Evolutionary conservation across 1,140 invertebrate genomes (phyloP).

Genomic region (Arctopsyche grandis): DNA sequence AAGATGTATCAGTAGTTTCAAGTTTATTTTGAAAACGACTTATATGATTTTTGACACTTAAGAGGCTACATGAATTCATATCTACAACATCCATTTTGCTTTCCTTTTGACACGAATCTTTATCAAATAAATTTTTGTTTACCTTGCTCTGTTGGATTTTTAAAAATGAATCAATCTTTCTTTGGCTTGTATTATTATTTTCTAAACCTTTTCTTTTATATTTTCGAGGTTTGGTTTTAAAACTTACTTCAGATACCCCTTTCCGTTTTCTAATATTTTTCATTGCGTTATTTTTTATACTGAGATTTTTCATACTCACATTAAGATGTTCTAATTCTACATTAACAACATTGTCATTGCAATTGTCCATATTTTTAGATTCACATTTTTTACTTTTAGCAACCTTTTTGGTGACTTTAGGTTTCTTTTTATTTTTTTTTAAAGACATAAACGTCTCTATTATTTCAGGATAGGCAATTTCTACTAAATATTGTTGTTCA

Average conservation of each 20-base stretch:
- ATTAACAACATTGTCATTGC: conserved; percentile 40
- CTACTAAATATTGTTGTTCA: conserved; percentile 74
- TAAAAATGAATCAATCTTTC: conserved; percentile 44
- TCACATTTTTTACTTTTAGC: conserved; percentile 51
- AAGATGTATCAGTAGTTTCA: neutral
- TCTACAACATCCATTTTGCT: too few species aligned
- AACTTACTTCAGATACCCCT: conserved; percentile 38
- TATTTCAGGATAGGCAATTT: conserved; percentile 73
- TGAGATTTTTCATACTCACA: conserved; percentile 55
- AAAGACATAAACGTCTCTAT: conserved; percentile 58
- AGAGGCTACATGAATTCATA: too few species aligned
- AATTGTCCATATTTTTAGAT: conserved; percentile 60
- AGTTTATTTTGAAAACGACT: neutral
- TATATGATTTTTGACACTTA: too few species aligned
- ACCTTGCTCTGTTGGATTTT: neutral
- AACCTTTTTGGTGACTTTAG: conserved; percentile 43
- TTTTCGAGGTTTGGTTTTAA: conserved; percentile 46
- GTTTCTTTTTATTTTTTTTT: conserved; percentile 27
- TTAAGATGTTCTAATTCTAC: conserved; percentile 39
- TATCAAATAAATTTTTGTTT: too few species aligned
- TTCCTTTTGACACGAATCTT: too few species aligned
- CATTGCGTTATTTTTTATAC: conserved; percentile 52
- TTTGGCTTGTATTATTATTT: conserved; percentile 30
- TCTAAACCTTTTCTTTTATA: conserved; percentile 21
- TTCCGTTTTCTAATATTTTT: conserved; percentile 44